Evolutionary conservation across 2,888 invertebrate genomes (phyloP).

Genomic region (Leptarthrus brevirostris): DNA sequence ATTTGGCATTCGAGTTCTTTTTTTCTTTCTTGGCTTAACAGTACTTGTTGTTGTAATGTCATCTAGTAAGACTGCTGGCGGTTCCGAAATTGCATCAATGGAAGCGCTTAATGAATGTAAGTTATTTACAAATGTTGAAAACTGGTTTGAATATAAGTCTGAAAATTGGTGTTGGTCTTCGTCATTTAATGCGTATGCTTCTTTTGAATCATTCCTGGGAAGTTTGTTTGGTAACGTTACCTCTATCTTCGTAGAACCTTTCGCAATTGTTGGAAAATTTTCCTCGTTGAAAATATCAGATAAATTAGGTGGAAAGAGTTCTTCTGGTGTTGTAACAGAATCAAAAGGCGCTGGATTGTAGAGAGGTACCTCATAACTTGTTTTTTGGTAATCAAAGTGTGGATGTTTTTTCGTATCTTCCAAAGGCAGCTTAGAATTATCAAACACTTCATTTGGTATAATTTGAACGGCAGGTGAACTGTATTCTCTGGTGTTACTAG

Average conservation of each 20-base stretch:
- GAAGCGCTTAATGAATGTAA: conserved; percentile 40
- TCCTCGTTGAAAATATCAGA: conserved; percentile 53
- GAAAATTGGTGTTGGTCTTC: neutral
- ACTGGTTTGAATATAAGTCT: neutral
- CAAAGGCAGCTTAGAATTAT: conserved; percentile 59
- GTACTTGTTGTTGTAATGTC: conserved; percentile 42
- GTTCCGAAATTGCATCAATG: conserved; percentile 11
- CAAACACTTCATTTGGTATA: neutral
- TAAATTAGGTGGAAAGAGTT: conserved; percentile 61
- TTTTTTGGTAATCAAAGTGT: conserved; percentile 63
- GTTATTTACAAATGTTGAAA: conserved; percentile 20
- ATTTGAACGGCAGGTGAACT: conserved; percentile 53
- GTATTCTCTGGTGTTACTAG: conserved; percentile 61
- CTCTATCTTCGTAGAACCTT: conserved; percentile 48
- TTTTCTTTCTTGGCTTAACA: neutral
- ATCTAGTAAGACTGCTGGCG: conserved; percentile 49
- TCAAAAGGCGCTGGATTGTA: conserved; percentile 63
- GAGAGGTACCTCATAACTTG: conserved; percentile 66
- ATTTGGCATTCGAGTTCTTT: neutral
- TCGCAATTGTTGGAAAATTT: conserved; percentile 42
- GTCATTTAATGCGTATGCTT: neutral
- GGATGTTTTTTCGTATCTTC: conserved; percentile 61
- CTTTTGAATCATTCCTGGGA: neutral
- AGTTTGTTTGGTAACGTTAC: conserved; percentile 16
- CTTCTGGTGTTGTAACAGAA: conserved; percentile 58